These are phyloP conservation scores for Periophthalmus modestus DNA, from an alignment of 2,113 vertebrate genomes.

Conservation along the genomic window DNA sequence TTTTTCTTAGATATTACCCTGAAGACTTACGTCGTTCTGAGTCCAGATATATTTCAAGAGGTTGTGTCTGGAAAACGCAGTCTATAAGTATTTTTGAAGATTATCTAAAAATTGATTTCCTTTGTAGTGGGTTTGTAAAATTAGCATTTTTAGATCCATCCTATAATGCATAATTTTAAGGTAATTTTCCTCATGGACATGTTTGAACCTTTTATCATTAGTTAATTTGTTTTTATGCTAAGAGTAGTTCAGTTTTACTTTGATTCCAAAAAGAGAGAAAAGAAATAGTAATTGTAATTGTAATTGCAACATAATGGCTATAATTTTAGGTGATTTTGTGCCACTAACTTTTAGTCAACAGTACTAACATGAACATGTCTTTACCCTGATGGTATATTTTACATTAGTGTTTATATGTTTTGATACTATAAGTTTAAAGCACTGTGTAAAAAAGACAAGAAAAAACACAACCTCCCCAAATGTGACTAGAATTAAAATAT, in stretches of 20 bases:
- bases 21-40: constrained; percentile 74
- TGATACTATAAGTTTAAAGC: no score
- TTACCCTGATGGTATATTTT: neutral
- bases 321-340: neutral
- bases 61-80: constrained; percentile 76
- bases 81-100: constrained; percentile 56
- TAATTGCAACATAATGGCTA: neutral
- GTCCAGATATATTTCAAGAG: constrained; percentile 53
- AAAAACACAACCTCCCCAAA: neutral
- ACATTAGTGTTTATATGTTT: neutral
- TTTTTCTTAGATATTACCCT: constrained; percentile 75
- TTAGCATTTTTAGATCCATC: neutral
- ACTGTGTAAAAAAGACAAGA: neutral
- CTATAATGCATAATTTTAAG: neutral
- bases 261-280: neutral
- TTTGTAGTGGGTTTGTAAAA: no score
- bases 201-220: neutral
- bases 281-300: no score
- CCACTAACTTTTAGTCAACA: neutral
- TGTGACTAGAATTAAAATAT: neutral
- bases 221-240: neutral
- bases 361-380: neutral
- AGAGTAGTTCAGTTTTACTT: neutral
- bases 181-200: neutral
- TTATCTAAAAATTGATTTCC: neutral